Percentiles rank a stretch among this genome's conserved stretches.
These are phyloP conservation scores for Cryptotermes secundus DNA, from an alignment of 1,140 invertebrate species.

Conservation along the genomic window DNA sequence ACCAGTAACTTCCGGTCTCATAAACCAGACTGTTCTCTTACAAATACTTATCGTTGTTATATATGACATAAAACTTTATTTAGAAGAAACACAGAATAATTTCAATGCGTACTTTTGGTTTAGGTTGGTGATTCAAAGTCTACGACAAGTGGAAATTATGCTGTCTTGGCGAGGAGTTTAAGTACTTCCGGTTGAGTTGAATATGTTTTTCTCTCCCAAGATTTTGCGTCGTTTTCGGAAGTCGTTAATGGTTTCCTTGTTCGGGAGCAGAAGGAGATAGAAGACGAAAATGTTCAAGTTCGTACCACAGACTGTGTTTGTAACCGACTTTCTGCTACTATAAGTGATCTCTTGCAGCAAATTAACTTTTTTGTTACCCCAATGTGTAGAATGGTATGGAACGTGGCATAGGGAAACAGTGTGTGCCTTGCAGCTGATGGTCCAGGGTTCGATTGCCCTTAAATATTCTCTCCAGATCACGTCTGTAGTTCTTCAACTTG, in stretches of 20 bases:
- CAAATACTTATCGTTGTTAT: background rate
- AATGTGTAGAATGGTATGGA: no score
- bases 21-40: background rate
- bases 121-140: background rate
- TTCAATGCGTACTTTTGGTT: background rate
- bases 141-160: conserved; percentile 21
- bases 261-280: background rate
- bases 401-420: no score
- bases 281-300: background rate
- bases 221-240: conserved; percentile 20
- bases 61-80: background rate
- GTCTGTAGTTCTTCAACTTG: no score
- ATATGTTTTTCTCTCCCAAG: background rate
- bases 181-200: conserved; percentile 21
- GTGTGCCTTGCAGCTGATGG: no score
- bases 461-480: no score
- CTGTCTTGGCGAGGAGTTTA: background rate
- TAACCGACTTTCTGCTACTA: no score
- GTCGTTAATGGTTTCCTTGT: conserved; percentile 22
- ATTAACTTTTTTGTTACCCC: no score
- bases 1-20: background rate
- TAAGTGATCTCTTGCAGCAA: no score
- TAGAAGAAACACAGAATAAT: background rate
- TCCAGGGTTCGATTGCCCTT: no score
- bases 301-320: no score